Base-by-base conservation (phyloP, 2,888 invertebrate genomes). In the Hoplodrina blanda region DNA sequence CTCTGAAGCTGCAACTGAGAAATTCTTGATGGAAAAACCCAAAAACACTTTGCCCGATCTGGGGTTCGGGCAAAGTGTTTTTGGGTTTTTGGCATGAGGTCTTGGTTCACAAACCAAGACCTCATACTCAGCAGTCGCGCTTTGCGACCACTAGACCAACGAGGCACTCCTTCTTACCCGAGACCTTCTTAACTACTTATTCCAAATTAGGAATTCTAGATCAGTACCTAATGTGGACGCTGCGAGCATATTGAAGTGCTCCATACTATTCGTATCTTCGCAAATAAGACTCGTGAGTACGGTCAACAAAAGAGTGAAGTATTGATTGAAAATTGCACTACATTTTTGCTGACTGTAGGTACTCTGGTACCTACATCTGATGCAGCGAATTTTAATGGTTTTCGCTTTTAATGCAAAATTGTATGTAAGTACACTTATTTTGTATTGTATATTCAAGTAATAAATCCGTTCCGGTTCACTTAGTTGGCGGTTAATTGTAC, bases 391-490 rank as follows among this genome's bases (percentile, higher is more conserved):
- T 55, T 57, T 25, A n/a, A 44, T 46, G n/a, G 20, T 46, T 20
- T 52, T 52, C 41, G 33, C 56, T 76, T 64, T 55, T 46, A 70
- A 80, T 76, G 25, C 63, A 76, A 25, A 80, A 76, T 75, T 33
- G 61, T 19, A 7, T 13, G 17, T 8, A 33, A 4, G 33, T 63
- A 52, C 60, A 66, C 41, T 57, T 66, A 54, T 13, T 44, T 46
- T n/a, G 61, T 49, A 56, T 46, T 75, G 30, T 54, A 54, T 63
- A 20, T 61, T 54, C 25, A 20, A 11, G 44, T 46, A 56, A 76
- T 80, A 76, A 70, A 78, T 76, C 65, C 37, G 11, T 41, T 79
- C 6, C 13, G 20, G 52, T 41, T 52, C 41, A 64, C 60, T 73
- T 66, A 52, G 30, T 8, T 59, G 13, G 59, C 50, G 50, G 73